Base-by-base conservation (phyloP, 2,113 vertebrate genomes). In the Phyllopteryx taeniolatus region DNA sequence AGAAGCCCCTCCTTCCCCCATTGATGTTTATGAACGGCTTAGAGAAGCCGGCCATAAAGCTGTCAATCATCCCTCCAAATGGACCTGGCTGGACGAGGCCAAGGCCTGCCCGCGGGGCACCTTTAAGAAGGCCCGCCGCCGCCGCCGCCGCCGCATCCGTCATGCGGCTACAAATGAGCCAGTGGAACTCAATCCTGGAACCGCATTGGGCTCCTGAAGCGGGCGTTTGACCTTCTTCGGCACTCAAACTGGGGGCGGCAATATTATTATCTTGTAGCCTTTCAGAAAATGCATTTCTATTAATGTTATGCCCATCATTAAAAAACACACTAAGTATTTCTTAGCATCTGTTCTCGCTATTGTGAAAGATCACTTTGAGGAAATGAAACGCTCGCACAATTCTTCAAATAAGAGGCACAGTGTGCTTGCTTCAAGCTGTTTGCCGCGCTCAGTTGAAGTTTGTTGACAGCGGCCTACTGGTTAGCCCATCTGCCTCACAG, bases 41-140 rank as follows among this genome's bases (percentile, higher is more conserved):
- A 90, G 87, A 85, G 90, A 91, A 83, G 85, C 77, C 80, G 86
- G 86, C 90, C 89, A 88, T 74, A 78, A 79, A 83, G 85, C 88
- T 79, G 85, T 92, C 92, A 88, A 86, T 93, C 91, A 91, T 53
- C 79, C 74, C 74, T 54, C 71, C 46, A 80, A 77, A 86, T 82
- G 78, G 89, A 88, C 66, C 51, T 19, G 54, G 57, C 74, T 19
- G 69, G 79, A 79, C 66, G 68, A 61, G 79, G 74, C 51, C 70
- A 70, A 68, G 39, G 56, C 70, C 79, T 39, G 3, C 70, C 79
- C 27, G 3, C 59, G 14, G 57, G 72, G 78, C 80, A 68, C 74
- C 74, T 82, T 73, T 17, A 77, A 68, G 75, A 79, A 61, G 27
- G 27, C 27, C 27, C 27, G 27, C 27, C 27, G 27, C 27, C 70